phyloP scores from a whole-genome alignment of 2,888 invertebrate genomes.

The Microctonus hyperodae region DNA sequence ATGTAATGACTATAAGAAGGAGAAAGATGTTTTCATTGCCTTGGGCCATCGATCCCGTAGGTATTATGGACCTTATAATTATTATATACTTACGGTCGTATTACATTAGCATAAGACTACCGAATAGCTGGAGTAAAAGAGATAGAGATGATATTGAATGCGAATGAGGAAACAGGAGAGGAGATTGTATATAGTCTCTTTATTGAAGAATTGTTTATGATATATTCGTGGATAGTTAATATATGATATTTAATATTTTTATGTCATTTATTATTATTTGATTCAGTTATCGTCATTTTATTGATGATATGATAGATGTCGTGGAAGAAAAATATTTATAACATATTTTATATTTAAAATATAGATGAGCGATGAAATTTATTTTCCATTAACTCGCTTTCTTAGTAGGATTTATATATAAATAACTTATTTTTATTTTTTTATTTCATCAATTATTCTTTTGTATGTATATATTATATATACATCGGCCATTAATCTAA shows the following conservation, averaged over 20 bases:
- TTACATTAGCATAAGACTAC: slow-evolving; percentile 41
- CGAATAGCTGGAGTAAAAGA: slow-evolving; percentile 28
- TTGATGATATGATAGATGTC: neutral
- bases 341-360: too few relatives aligned
- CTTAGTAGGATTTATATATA: neutral
- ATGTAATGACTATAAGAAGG: neutral
- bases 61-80: slow-evolving; percentile 37
- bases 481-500: slow-evolving; percentile 55
- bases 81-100: slow-evolving; percentile 39
- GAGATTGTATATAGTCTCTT: slow-evolving; percentile 5
- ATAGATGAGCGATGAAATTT: neutral
- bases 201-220: slow-evolving; percentile 23
- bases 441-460: neutral
- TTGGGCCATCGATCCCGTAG: slow-evolving; percentile 31
- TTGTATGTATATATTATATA: slow-evolving; percentile 37
- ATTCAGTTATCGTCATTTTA: too few relatives aligned
- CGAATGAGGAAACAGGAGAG: slow-evolving; percentile 13
- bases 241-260: slow-evolving; percentile 1
- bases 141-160: slow-evolving; percentile 16
- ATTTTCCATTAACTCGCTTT: neutral
- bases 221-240: neutral
- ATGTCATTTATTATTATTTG: neutral
- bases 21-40: neutral
- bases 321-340: too few relatives aligned
- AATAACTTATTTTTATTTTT: neutral